Evolutionary conservation across 1,140 invertebrate species (phyloP), one percentile per base, ranked within the genome.

Genomic region (Anastrepha ludens): DNA sequence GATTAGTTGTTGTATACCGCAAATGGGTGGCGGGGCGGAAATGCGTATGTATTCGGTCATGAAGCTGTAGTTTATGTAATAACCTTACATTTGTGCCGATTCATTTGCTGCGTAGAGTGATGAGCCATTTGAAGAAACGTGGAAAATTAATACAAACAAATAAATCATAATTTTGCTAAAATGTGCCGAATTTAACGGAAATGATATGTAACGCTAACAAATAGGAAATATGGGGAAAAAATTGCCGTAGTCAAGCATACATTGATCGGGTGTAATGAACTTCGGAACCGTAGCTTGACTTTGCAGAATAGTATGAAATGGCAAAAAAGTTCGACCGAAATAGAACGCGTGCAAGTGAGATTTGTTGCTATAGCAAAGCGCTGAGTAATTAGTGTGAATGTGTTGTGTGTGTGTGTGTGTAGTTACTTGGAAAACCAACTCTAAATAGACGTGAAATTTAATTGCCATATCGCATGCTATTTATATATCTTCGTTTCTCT

Each of bases 181-280:
- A 81, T 81, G 47, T 81, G 74, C 47, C 39, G 44, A 50, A 47
- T 55, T 81, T 58, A 55, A 41, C 47, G 44, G 50, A 55, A 81
- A 81, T 13, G n/a, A n/a, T n/a, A 81, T 55, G n/a, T n/a, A 29
- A 81, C 7, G 74, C 47, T 81, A 9, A 55, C 47, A 55, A 13
- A 29, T 55, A 55, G 8, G 64, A 20, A 39, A 67, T 67, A 7
- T 29, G 6, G 3, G 20, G 2, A 67, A 67, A 67, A 39, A 29
- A 67, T 8, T 39, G n/a, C 11, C 0, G 47, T 29, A 29, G 29
- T 29, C 41, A 47, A 47, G 15, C 41, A 50, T 44, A 11, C 4
- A 74, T 44, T 9, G 17, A 47, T 74, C 44, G 70, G 17, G 74
- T 81, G 50, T 55, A 81, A 81, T 13, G 74, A 81, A 81, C 74